phyloP scores from a whole-genome alignment of 2,888 invertebrate species.

The Melinopterus prodromus region DNA sequence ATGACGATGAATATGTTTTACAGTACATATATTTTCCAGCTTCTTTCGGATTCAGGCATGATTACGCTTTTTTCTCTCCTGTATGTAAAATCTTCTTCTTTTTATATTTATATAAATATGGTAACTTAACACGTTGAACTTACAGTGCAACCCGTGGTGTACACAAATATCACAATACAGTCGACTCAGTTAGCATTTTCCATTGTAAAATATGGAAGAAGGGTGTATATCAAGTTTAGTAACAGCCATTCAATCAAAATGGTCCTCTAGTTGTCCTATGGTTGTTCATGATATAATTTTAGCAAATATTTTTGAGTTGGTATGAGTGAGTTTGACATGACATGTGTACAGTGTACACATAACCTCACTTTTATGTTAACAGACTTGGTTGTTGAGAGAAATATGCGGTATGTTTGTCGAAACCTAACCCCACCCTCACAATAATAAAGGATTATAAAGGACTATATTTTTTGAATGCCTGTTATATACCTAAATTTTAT shows the following conservation, averaged over 20 bases:
- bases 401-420: too few relatives aligned
- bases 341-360: too few relatives aligned
- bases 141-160: constrained; percentile 22
- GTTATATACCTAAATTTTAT: too few relatives aligned
- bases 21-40: constrained; percentile 31
- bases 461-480: too few relatives aligned
- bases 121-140: constrained; percentile 40
- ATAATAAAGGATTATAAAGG: too few relatives aligned
- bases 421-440: too few relatives aligned
- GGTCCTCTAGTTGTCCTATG: too few relatives aligned
- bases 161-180: constrained; percentile 27
- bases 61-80: constrained; percentile 26
- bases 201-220: constrained; percentile 18
- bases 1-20: constrained; percentile 37
- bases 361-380: too few relatives aligned
- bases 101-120: constrained; percentile 41
- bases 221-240: neutral
- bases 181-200: constrained; percentile 8
- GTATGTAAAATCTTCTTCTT: constrained; percentile 29
- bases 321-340: too few relatives aligned
- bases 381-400: too few relatives aligned
- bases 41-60: constrained; percentile 9
- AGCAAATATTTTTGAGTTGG: too few relatives aligned
- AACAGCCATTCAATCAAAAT: neutral
- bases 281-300: too few relatives aligned